Evolutionary conservation across 2,888 invertebrate genomes (phyloP), one percentile per base, ranked within the genome.

Genomic region (Drosophila kambysellisi): DNA sequence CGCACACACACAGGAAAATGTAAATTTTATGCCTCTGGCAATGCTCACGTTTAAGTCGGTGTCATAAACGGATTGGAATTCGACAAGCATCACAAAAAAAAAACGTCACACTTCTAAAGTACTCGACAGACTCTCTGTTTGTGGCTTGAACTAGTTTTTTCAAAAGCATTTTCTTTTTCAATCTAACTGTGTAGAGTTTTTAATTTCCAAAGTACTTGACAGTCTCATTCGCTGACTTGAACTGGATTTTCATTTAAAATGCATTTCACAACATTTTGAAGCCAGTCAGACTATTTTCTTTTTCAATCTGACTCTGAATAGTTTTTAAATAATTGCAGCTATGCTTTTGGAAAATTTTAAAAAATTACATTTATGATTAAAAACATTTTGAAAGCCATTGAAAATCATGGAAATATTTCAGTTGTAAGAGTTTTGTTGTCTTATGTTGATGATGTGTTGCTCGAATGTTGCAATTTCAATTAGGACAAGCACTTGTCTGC

Each of bases 21-120:
- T 83, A 71, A 73, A 81, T 83, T 82, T 67, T 61, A 65, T 82
- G 82, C 78, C 80, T 66, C 70, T 78, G 76, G 69, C 78, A 37
- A 51, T 29, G 66, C 62, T 63, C 64, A 64, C 66, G 63, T 67
- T 32, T 15, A 57, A 64, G 53, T 57, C 57, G 68, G 48, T 61
- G 53, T 74, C 51, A 59, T 65, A 65, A 65, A 70, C 65, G 63
- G 58, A 48, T 75, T 56, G 58, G 41, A 71, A 64, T 54, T 63
- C 66, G 43, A 70, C 65, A 51, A 50, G 33, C 30, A 72, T 35
- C 48, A 15, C 39, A 33, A 50, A 46, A 56, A 46, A 56, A 43
- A 48, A 73, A 32, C 48, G 56, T 61, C 25, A 57, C 60, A 73
- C 57, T 72, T 61, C 57, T 50, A 5, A 71, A 51, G 61, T 46